phyloP scores from a whole-genome alignment of 2,113 vertebrate species.

The Gallinago paraguaiae region DNA sequence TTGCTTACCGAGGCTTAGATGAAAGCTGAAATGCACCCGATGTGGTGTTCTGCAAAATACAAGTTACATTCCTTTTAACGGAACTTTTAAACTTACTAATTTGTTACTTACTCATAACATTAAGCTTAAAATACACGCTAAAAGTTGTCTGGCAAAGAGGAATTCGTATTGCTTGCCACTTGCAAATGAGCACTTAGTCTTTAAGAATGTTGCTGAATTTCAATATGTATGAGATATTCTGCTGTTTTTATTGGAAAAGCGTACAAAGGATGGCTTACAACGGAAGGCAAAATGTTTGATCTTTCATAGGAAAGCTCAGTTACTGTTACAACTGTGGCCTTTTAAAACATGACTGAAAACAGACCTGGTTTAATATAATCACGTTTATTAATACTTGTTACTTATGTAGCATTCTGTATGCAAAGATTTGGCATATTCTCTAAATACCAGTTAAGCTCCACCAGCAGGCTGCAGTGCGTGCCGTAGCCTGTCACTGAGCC shows the following conservation, averaged over 20 bases:
- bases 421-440: constrained; percentile 48
- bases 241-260: constrained; percentile 56
- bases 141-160: background rate
- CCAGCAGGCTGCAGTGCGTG: constrained; percentile 29
- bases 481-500: constrained; percentile 30
- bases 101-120: constrained; percentile 5
- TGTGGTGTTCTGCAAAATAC: background rate
- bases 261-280: constrained; percentile 55
- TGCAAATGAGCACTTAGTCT: constrained; percentile 15
- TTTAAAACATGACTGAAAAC: constrained; percentile 59
- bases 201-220: constrained; percentile 36
- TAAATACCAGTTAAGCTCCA: constrained; percentile 50
- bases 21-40: background rate
- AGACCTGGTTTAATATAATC: constrained; percentile 57
- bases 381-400: constrained; percentile 60
- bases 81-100: background rate
- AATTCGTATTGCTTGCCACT: constrained; percentile 1
- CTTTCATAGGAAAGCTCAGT: constrained; percentile 44
- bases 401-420: constrained; percentile 57
- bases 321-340: constrained; percentile 21
- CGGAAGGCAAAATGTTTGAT: constrained; percentile 56
- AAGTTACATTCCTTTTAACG: background rate
- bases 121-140: background rate
- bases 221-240: constrained; percentile 65
- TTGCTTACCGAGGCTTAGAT: background rate